Evolutionary conservation across 1,140 invertebrate genomes (phyloP).

Genomic region (Bombus affinis): DNA sequence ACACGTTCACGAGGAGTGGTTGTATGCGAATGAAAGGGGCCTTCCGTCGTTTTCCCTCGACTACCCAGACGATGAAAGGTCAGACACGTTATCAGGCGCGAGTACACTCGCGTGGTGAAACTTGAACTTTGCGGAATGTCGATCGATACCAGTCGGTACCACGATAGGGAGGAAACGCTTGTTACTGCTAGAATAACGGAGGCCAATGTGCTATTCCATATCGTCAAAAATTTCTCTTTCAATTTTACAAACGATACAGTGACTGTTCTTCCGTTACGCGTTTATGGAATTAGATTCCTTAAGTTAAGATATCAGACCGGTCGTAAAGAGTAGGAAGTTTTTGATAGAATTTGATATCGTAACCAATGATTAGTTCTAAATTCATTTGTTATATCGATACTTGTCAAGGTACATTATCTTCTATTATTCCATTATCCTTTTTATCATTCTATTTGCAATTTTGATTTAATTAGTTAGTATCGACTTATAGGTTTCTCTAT

Average conservation of each 20-base stretch:
- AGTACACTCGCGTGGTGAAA: background rate
- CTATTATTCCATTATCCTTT: too few relatives aligned
- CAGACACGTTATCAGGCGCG: constrained; percentile 6
- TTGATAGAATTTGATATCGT: too few relatives aligned
- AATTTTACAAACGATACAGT: background rate
- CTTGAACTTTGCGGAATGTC: constrained; percentile 18
- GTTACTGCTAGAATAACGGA: background rate
- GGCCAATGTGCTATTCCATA: background rate
- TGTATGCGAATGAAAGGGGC: constrained; percentile 49
- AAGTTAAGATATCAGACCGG: background rate
- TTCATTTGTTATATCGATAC: too few relatives aligned
- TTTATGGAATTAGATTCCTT: background rate
- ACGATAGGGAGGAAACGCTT: constrained; percentile 1
- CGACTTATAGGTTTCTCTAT: too few relatives aligned
- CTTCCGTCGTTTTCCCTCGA: constrained; percentile 14
- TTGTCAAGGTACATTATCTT: too few relatives aligned
- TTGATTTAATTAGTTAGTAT: too few relatives aligned
- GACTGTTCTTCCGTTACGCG: background rate
- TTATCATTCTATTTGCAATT: too few relatives aligned
- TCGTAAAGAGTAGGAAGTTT: too few relatives aligned
- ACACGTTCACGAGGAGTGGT: constrained; percentile 45
- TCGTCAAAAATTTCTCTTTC: background rate
- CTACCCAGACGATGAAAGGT: background rate
- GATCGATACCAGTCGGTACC: background rate
- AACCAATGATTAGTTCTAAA: too few relatives aligned